Evolutionary conservation across 2,113 vertebrate genomes (phyloP).

Genomic region (Pseudopodoces humilis): DNA sequence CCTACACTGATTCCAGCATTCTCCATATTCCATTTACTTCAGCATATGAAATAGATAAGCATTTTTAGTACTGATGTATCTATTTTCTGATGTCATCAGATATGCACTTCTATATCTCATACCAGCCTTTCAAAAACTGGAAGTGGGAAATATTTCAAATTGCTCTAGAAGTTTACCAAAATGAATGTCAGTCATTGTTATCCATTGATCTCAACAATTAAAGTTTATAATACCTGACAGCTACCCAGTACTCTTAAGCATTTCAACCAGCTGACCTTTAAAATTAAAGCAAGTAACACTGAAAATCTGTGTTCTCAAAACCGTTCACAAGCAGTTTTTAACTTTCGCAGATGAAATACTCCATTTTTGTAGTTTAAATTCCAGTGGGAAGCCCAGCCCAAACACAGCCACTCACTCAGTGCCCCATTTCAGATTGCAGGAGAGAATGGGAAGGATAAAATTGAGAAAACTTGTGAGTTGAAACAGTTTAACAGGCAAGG

Average conservation of each 20-base stretch:
- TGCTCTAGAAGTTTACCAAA: background rate
- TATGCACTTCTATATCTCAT: background rate
- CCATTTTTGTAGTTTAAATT: background rate
- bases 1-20: background rate
- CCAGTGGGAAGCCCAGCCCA: background rate
- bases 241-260: background rate
- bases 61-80: background rate
- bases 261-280: background rate
- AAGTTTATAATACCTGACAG: background rate
- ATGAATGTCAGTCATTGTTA: background rate
- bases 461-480: accelerated
- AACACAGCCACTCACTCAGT: background rate
- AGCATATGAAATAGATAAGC: background rate
- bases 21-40: background rate
- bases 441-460: background rate
- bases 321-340: background rate
- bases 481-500: background rate
- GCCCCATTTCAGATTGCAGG: too few species aligned
- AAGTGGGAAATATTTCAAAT: background rate
- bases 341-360: background rate
- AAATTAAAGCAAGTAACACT: background rate
- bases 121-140: background rate
- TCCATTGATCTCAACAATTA: background rate
- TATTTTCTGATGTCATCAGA: background rate
- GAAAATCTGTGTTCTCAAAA: background rate